These are phyloP conservation scores for Formica selysi DNA, from an alignment of 1,140 invertebrate genomes.

Conservation along the genomic window DNA sequence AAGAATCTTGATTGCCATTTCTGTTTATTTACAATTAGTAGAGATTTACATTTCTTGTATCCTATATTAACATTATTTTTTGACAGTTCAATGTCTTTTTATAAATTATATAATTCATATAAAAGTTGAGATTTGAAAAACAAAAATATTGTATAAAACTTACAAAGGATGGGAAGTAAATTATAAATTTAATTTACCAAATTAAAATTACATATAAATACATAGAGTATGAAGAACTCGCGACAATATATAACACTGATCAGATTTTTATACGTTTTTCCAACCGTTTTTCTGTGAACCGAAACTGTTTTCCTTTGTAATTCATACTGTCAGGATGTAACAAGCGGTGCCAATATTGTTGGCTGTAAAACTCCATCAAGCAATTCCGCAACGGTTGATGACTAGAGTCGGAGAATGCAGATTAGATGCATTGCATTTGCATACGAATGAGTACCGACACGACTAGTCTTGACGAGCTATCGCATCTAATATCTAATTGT, in stretches of 20 bases:
- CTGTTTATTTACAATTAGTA: neutral
- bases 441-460: conserved; percentile 69
- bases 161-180: no score
- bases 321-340: neutral
- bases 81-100: neutral
- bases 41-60: neutral
- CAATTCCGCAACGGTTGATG: conserved; percentile 44
- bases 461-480: conserved; percentile 60
- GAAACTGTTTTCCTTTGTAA: conserved; percentile 24
- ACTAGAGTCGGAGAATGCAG: conserved; percentile 37
- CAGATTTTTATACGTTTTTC: neutral
- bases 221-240: no score
- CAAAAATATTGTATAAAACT: no score
- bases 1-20: neutral
- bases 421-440: conserved; percentile 65
- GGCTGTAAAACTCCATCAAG: conserved; percentile 27
- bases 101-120: no score
- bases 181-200: no score
- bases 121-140: no score
- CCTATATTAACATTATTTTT: neutral
- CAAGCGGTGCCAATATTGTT: conserved; percentile 17
- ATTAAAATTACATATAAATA: no score
- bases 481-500: conserved; percentile 75
- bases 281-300: neutral
- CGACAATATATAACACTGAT: neutral